These are phyloP conservation scores for Montipora sp. DNA, from an alignment of 64 coral and sea anemone genomes.

Conservation along the genomic window DNA sequence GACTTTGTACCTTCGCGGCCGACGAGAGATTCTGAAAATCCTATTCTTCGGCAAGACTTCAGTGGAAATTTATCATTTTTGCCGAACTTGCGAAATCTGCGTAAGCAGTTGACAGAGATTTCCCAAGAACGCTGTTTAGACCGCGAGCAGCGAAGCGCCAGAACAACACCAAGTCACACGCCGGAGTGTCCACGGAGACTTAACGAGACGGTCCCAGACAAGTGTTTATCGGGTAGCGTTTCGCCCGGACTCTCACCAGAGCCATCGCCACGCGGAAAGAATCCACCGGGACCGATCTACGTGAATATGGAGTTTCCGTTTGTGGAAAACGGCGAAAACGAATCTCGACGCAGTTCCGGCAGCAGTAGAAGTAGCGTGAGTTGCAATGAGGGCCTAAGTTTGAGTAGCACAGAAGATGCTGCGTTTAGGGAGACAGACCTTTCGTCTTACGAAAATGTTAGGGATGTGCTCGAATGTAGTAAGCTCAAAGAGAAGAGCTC, in stretches of 20 bases:
- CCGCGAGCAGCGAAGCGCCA: constrained; percentile 8
- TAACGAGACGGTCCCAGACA: neutral
- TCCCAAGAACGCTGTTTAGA: constrained; percentile 35
- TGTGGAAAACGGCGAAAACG: constrained; percentile 35
- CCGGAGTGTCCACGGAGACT: constrained; percentile 21
- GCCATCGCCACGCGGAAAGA: constrained; percentile 37
- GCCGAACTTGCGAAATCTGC: constrained; percentile 38
- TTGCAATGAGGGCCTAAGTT: constrained; percentile 21
- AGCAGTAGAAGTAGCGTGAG: constrained; percentile 45
- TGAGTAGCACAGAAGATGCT: constrained; percentile 39
- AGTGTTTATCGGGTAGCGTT: constrained; percentile 36
- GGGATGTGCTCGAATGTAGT: constrained; percentile 20
- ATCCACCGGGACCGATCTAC: constrained; percentile 36
- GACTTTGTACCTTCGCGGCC: constrained; percentile 81
- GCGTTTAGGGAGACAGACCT: neutral
- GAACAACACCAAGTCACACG: neutral
- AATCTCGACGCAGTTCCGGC: constrained; percentile 39
- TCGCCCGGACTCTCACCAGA: constrained; percentile 30
- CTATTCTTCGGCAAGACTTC: constrained; percentile 90
- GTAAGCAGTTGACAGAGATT: constrained; percentile 18
- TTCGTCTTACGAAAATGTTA: constrained; percentile 52
- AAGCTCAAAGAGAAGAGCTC: constrained; percentile 46
- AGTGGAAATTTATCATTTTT: constrained; percentile 15
- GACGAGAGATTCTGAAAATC: constrained; percentile 88
- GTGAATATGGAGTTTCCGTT: constrained; percentile 48